Evolutionary conservation across 2,888 invertebrate genomes (phyloP), one percentile per base, ranked within the genome.

Genomic region (Drosophila neoperkinsi): DNA sequence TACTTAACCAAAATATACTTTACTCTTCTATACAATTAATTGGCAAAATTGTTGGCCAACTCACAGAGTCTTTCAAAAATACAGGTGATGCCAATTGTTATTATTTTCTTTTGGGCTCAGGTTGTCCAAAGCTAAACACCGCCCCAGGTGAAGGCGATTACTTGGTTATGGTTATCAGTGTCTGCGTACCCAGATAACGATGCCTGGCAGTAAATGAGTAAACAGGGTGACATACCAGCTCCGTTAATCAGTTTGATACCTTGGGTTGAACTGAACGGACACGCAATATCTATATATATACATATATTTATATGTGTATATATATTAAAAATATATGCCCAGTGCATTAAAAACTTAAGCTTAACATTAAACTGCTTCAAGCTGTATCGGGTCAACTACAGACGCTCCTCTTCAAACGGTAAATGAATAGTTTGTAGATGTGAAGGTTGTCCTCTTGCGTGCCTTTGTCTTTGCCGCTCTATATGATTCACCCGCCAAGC

Each of bases 171-270:
- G 73, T 80, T 85, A 90, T 85, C 85, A 85, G 75, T 62, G 61
- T 62, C 72, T 71, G 74, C 41, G 65, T 57, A 70, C 46, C 30
- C 41, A 76, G 90, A 85, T 90, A 85, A 85, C 78, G 58, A 53
- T 55, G 74, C 60, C 65, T 77, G 73, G 82, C 85, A 49, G 89
- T 82, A 82, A 84, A 82, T 82, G 88, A 87, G 85, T 85, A 85
- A 90, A 82, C 81, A 67, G 55, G 63, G 51, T 69, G 83, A 73
- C 82, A 85, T 80, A 88, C 88, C 75, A 67, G 57, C 63, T 58
- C 25, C 31, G 76, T 73, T 85, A 85, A 85, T 85, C 90, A 85
- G 85, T 85, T 64, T 70, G 72, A 66, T 69, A 74, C 74, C 55
- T 72, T 71, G 60, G 71, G 58, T 77, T 59, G 80, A 57, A 33